Evolutionary conservation across 1,140 invertebrate species (phyloP), one percentile per base, ranked within the genome.

Genomic region (Calycopis cecrops): DNA sequence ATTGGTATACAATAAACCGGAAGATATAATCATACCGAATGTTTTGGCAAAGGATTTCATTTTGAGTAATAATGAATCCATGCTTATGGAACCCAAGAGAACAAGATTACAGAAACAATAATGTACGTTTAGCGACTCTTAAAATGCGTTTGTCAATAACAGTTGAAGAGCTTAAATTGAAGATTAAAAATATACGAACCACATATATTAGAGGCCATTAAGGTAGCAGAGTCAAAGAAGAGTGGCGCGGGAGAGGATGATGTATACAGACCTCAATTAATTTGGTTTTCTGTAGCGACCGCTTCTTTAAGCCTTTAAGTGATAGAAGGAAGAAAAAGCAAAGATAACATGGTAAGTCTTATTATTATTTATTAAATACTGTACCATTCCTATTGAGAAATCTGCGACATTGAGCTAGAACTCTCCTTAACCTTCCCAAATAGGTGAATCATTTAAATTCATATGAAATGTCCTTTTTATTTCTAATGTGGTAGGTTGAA

Each of bases 361-460:
- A 49, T 49, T 49, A 49, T 49, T 49, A 49, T 49, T 49, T 49
- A 49, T 49, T 49, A 49, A 49, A 49, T 49, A 49, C n/a, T n/a
- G n/a, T n/a, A n/a, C 9, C 6, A 33, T 49, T 47, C 48, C 35
- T 65, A 35, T 59, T 58, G 16, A 53, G 37, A 17, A 69, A 47
- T 52, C 63, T 52, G 53, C 56, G 50, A 44, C 61, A 66, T 52
- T 62, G n/a, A 9, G 57, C 47, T 38, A 66, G 48, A 61, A 65
- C 60, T 55, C 67, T 63, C 42, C 61, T 63, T 57, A 66, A 63
- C 49, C 34, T 66, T 62, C 55, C 28, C 52, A 58, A 49, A 60
- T 55, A 9, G 38, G 16, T 42, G 55, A 40, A 21, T 56, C 55
- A 60, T 59, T 48, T 40, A 44, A 16, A 28, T 11, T 51, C 16